A percentile compares a stretch with the other conserved stretches of the same genome.
Evolutionary conservation across 2,797 vertebrate genomes (phyloP).

Genomic region (Cephalopachus bancanus): DNA sequence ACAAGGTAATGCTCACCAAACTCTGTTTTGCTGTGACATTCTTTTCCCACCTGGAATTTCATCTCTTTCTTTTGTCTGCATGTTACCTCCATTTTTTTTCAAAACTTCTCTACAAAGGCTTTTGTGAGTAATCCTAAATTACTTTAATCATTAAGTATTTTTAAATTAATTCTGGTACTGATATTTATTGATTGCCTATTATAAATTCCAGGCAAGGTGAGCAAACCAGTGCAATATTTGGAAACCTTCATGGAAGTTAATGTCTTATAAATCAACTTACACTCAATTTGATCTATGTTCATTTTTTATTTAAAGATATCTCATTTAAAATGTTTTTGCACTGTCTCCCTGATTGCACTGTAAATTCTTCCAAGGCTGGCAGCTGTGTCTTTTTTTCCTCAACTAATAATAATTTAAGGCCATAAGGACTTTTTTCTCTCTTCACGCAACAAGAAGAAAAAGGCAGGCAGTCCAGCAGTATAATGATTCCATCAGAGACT

Average conservation of each 20-base stretch:
- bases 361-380: slow-evolving; percentile 25
- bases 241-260: background rate
- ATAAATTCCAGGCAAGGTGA: slow-evolving; percentile 18
- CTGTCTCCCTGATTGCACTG: slow-evolving; percentile 4
- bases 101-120: slow-evolving; percentile 37
- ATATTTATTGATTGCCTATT: slow-evolving; percentile 23
- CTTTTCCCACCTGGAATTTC: background rate
- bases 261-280: slow-evolving; percentile 51
- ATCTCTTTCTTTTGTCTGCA: background rate
- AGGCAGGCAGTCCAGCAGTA: background rate
- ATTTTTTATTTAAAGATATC: slow-evolving; percentile 44
- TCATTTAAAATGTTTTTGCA: slow-evolving; percentile 28
- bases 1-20: background rate
- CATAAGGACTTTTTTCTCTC: background rate
- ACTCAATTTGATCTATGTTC: background rate
- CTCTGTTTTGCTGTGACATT: background rate
- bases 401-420: slow-evolving; percentile 24
- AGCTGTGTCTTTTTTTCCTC: background rate
- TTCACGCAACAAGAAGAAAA: background rate
- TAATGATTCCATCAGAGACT: slow-evolving; percentile 15
- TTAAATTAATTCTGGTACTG: slow-evolving; percentile 53
- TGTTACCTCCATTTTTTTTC: slow-evolving; percentile 44
- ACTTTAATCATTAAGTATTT: slow-evolving; percentile 34
- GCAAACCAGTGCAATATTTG: background rate
- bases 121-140: slow-evolving; percentile 50